Evolutionary conservation across 1,140 invertebrate genomes (phyloP).

Genomic region (Zaprionus camerounensis): DNA sequence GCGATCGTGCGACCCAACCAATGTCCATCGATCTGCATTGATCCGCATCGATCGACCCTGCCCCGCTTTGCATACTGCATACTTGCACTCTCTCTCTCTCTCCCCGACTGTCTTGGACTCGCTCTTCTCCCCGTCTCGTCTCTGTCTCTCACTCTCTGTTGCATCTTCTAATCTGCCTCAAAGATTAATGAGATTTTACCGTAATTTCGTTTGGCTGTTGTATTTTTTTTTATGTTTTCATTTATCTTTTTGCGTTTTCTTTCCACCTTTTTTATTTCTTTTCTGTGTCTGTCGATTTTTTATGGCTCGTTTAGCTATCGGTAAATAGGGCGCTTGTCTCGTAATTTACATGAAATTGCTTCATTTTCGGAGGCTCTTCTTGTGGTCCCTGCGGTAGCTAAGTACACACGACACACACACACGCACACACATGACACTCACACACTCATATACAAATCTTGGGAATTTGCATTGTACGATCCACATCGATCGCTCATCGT

Average conservation of each 20-base stretch:
- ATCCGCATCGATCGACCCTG: constrained; percentile 50
- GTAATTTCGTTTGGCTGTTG: constrained; percentile 56
- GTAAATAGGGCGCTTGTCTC: constrained; percentile 78
- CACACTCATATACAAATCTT: constrained; percentile 10
- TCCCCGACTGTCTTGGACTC: background rate
- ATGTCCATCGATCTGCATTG: constrained; percentile 11
- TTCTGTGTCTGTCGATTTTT: constrained; percentile 58
- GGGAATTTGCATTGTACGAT: constrained; percentile 39
- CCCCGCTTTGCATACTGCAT: constrained; percentile 60
- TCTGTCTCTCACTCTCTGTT: background rate
- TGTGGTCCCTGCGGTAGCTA: constrained; percentile 30
- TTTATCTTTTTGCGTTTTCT: constrained; percentile 39
- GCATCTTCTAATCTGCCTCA: constrained; percentile 58
- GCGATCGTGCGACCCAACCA: constrained; percentile 40
- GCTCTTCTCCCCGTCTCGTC: background rate
- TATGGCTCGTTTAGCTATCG: constrained; percentile 74
- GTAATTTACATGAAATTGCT: constrained; percentile 82
- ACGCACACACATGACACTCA: too few relatives aligned
- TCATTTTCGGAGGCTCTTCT: constrained; percentile 63
- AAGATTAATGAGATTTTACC: constrained; percentile 76
- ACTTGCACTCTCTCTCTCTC: background rate
- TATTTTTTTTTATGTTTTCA: constrained; percentile 30
- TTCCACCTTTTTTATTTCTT: constrained; percentile 18
- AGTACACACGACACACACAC: background rate
- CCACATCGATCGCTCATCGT: constrained; percentile 31